These are phyloP conservation scores for Anastrepha obliqua DNA, from an alignment of 1,140 invertebrate genomes.

Conservation along the genomic window DNA sequence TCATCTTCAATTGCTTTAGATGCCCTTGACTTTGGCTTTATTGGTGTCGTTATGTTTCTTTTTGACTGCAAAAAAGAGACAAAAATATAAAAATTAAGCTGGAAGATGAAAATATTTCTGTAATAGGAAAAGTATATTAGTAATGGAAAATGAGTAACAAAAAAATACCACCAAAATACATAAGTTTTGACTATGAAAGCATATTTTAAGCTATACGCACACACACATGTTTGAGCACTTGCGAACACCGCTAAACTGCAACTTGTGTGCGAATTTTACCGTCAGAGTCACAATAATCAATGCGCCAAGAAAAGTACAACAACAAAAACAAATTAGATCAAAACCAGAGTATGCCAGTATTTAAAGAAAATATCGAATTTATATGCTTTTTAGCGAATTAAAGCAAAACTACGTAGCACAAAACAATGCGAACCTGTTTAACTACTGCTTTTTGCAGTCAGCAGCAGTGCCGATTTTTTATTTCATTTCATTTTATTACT, in stretches of 20 bases:
- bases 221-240: background rate
- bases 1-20: slow-evolving; percentile 53
- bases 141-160: background rate
- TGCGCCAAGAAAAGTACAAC: background rate
- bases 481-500: background rate
- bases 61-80: slow-evolving; percentile 55
- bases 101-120: background rate
- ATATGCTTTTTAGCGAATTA: background rate
- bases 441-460: background rate
- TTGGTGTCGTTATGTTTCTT: slow-evolving; percentile 58
- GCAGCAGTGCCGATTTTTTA: background rate
- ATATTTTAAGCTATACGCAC: background rate
- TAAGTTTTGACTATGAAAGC: background rate
- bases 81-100: background rate
- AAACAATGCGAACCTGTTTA: background rate
- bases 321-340: background rate
- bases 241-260: background rate
- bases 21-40: slow-evolving; percentile 59
- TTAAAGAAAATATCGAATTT: background rate
- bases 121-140: background rate
- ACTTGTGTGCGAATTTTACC: slow-evolving; percentile 21
- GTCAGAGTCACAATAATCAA: background rate
- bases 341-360: background rate
- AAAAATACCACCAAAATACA: background rate
- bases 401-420: background rate